Evolutionary conservation across 2,888 invertebrate genomes (phyloP).

Genomic region (Aplocera efformata): DNA sequence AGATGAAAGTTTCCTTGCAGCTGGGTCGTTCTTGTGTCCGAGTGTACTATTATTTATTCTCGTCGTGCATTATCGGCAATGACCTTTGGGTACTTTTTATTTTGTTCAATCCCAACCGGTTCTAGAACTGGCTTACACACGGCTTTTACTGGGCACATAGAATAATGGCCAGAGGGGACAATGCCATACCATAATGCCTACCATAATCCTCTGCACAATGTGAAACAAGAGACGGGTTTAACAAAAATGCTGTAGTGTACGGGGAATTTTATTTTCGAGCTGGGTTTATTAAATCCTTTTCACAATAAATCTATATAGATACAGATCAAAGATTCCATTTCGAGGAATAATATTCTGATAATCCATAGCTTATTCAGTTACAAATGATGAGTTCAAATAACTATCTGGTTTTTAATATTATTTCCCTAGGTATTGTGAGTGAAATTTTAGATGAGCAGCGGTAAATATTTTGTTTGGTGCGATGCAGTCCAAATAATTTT

Average conservation of each 20-base stretch:
- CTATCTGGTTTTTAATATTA: too few species aligned
- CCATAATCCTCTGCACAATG: slow-evolving; percentile 20
- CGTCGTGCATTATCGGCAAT: slow-evolving; percentile 42
- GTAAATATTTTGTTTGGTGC: too few species aligned
- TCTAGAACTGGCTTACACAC: slow-evolving; percentile 29
- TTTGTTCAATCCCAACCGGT: slow-evolving; percentile 37
- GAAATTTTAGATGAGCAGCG: too few species aligned
- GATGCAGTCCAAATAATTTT: too few species aligned
- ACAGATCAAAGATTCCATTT: too few species aligned
- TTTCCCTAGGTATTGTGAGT: too few species aligned
- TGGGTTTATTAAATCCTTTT: not conserved
- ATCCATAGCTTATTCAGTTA: too few species aligned
- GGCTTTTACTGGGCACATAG: slow-evolving; percentile 28
- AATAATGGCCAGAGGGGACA: slow-evolving; percentile 26
- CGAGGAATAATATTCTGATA: too few species aligned
- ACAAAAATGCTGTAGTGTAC: slow-evolving; percentile 3
- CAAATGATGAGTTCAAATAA: too few species aligned
- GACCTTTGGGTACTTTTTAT: slow-evolving; percentile 46
- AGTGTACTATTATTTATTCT: not conserved
- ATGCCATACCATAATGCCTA: slow-evolving; percentile 18
- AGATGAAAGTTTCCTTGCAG: too few species aligned
- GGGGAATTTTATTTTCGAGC: slow-evolving; percentile 2
- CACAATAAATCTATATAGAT: not conserved
- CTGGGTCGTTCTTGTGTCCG: too few species aligned
- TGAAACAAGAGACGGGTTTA: slow-evolving; percentile 1